Evolutionary conservation across 2,113 vertebrate genomes (phyloP), one percentile per base, ranked within the genome.

Genomic region (Solea senegalensis): DNA sequence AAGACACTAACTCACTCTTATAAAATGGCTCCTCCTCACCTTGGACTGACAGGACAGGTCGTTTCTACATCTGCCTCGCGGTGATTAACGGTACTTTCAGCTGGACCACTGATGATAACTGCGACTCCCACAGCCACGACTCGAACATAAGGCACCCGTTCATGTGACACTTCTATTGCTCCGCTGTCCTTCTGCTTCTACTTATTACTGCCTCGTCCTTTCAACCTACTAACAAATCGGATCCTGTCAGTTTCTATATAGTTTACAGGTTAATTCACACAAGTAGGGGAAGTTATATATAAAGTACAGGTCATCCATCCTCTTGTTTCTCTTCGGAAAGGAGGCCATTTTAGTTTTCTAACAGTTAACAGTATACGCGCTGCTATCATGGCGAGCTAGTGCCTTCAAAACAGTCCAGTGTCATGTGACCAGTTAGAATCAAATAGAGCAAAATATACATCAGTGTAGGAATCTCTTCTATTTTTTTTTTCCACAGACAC

Each of bases 341-440:
- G 67, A 63, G 53, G 28, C 27, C 26, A 13, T 15, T 10, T 58
- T 41, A 9, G 60, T 50, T 59, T 65, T 39, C n/a, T 49, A 65
- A 64, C 46, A 71, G 55, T 79, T 84, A 76, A 65, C 60, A 84
- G 70, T 76, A 65, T 62, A 63, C 72, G 65, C 82, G 84, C 82
- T 82, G 77, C 65, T 67, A 72, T 69, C 58, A 48, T 45, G 46
- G 79, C 66, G 76, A 81, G 56, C 63, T 66, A 81, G 65, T 75
- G 74, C 82, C 72, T 78, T 85, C 72, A 72, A 79, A 86, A 83
- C 83, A 86, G 74, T 92, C 86, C 92, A 93, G 90, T 91, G 90
- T 91, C 80, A 82, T 77, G 48, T 70, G 84, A 90, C 85, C 68
- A 78, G 61, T 48, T 66, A 60, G 69, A 69, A 71, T 46, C 55